These are phyloP conservation scores for Tragelaphus imberbis DNA, from an alignment of 2,113 vertebrate genomes.

Conservation along the genomic window DNA sequence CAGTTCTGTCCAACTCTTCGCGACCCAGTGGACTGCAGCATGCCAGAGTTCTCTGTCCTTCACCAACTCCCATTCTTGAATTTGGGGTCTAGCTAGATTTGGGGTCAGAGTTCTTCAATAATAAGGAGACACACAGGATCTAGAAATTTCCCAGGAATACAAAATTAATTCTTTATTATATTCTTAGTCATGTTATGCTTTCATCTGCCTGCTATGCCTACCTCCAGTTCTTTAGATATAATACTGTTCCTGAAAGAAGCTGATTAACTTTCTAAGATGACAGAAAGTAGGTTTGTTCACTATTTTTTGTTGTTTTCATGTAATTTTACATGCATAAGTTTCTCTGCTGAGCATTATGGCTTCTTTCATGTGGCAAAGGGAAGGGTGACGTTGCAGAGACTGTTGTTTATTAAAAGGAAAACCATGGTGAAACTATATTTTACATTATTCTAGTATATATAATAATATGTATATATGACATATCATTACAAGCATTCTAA, in stretches of 20 bases:
- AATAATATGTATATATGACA: background rate
- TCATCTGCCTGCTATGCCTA: background rate
- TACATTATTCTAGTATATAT: background rate
- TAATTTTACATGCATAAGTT: background rate
- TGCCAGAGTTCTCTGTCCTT: background rate
- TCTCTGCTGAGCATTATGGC: background rate
- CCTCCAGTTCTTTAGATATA: background rate
- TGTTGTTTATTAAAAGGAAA: background rate
- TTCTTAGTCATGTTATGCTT: background rate
- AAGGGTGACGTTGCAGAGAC: background rate
- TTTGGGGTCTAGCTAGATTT: background rate
- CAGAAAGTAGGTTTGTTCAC: background rate
- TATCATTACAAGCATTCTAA: background rate
- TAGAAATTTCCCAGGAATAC: background rate
- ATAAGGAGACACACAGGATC: background rate
- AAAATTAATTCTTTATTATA: background rate
- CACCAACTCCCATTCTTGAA: background rate
- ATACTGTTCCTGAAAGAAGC: background rate
- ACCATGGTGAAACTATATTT: background rate
- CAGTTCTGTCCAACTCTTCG: fast-evolving
- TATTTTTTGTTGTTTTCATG: background rate
- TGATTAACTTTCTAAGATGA: background rate
- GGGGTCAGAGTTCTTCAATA: background rate
- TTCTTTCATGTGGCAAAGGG: background rate
- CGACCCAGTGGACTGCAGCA: fast-evolving